Percentiles rank a stretch among this genome's conserved stretches.
phyloP scores from a whole-genome alignment of 2,113 vertebrate species.

The Cynopterus brachyotis region DNA sequence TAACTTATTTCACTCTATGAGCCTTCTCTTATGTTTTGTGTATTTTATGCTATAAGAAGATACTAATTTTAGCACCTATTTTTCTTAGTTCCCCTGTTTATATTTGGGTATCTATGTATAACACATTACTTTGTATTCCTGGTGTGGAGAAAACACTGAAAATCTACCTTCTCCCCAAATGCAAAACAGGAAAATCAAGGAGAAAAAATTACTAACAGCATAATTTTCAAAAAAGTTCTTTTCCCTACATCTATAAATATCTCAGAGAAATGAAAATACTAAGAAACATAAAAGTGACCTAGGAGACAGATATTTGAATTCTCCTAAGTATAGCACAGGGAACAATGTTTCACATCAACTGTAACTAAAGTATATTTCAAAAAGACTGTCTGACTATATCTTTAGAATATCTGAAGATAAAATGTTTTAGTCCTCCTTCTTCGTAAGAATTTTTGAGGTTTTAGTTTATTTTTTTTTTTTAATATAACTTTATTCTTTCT shows the following conservation, averaged over 20 bases:
- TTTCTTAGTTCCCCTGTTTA: constrained; percentile 38
- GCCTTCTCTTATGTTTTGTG: neutral
- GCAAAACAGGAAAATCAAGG: constrained; percentile 31
- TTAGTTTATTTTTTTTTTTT: neutral
- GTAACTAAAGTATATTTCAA: constrained; percentile 12
- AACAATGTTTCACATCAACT: constrained; percentile 46
- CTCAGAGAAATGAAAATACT: constrained; percentile 66
- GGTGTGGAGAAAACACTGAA: neutral
- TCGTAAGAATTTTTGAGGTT: constrained; percentile 47
- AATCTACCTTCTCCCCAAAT: neutral
- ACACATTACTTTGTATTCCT: neutral
- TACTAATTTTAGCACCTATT: constrained; percentile 36
- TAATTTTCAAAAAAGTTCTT: constrained; percentile 41
- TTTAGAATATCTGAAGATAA: constrained; percentile 41
- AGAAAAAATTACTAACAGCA: constrained; percentile 43
- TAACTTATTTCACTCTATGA: constrained; percentile 26
- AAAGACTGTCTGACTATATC: constrained; percentile 19
- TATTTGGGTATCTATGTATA: neutral
- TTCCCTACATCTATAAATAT: constrained; percentile 59
- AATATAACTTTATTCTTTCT: constrained; percentile 37
- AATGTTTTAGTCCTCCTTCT: constrained; percentile 4
- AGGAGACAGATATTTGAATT: constrained; percentile 68
- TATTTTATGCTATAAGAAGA: neutral
- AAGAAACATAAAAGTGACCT: constrained; percentile 56
- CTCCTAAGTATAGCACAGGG: constrained; percentile 3